Percentiles rank a stretch among this genome's conserved stretches.
These are phyloP conservation scores for Megaleporinus macrocephalus DNA, from an alignment of 2,113 vertebrate genomes.

Conservation along the genomic window DNA sequence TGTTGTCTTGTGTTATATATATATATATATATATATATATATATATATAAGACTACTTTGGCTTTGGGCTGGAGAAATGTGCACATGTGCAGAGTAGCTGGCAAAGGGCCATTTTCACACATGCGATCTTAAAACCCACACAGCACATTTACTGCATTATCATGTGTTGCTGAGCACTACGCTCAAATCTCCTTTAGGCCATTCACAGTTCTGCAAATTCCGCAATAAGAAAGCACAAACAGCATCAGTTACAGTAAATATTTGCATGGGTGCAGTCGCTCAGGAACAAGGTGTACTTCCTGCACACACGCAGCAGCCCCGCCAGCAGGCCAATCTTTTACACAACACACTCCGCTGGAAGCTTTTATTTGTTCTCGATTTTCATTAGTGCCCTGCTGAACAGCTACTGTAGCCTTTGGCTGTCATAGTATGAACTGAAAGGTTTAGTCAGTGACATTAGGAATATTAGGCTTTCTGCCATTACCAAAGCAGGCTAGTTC, in stretches of 20 bases:
- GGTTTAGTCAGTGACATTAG: neutral
- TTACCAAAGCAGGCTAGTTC: neutral
- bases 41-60: too few species aligned
- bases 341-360: neutral
- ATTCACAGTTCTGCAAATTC: constrained; percentile 7
- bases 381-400: constrained; percentile 23
- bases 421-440: neutral
- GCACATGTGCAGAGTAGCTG: neutral
- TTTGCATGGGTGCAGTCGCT: constrained; percentile 67
- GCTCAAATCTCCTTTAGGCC: neutral
- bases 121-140: neutral
- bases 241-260: constrained; percentile 73
- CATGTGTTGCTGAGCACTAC: neutral
- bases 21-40: too few species aligned
- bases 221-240: constrained; percentile 35
- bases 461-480: neutral
- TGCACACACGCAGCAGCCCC: constrained; percentile 42
- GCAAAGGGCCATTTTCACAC: neutral
- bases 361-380: constrained; percentile 9
- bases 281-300: constrained; percentile 75
- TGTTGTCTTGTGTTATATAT: neutral
- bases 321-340: constrained; percentile 1
- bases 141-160: neutral
- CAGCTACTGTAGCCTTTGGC: constrained; percentile 26
- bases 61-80: neutral